Evolutionary conservation across 35 echinoderm and acorn worm genomes (phyloP), one percentile per base, ranked within the genome.

Genomic region (Amphiura filiformis): DNA sequence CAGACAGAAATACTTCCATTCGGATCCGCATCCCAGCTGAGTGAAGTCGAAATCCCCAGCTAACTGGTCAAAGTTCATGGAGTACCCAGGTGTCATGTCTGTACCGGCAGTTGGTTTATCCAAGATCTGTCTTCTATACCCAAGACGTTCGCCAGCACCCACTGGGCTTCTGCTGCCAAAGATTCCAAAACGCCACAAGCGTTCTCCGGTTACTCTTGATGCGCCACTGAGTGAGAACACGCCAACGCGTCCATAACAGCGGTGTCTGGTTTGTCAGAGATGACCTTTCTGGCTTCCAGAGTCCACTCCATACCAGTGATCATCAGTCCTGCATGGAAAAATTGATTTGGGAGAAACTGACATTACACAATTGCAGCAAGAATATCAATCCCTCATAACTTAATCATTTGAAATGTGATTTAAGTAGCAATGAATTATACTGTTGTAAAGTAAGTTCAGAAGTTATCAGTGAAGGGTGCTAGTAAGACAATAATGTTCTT

Each of bases 251-350:
- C 80, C 0, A 96, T 83, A 40, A 57, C 39, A 35, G 92, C 57
- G 35, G 88, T 79, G 34, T 96, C 81, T 0, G 86, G 78, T 31
- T 76, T 76, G 26, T 92, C 82, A 22, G 76, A 39, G 1, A 38
- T 80, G 1, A 81, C 56, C 26, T 85, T 90, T 20, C 94, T 90
- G 35, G 84, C 75, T 31, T 81, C 79, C 52, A 96, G 84, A 13
- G 61, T 80, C 94, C 94, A 96, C 23, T 96, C 81, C 52, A 96
- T 34, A 75, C 86, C 90, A 77, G 86, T 89, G 32, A 96, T 75
- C 14, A 92, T 87, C 36, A 96, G 80, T 82, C 94, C 93, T 95
- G 36, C 1, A 41, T 81, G 77, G 49, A 41, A 91, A 31, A 80
- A 36, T 80, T 1, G n/a, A n/a, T n/a, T n/a, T n/a, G n/a, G 31